Base-by-base conservation (phyloP, 2,888 invertebrate species). In the Drosophila bunnanda region DNA sequence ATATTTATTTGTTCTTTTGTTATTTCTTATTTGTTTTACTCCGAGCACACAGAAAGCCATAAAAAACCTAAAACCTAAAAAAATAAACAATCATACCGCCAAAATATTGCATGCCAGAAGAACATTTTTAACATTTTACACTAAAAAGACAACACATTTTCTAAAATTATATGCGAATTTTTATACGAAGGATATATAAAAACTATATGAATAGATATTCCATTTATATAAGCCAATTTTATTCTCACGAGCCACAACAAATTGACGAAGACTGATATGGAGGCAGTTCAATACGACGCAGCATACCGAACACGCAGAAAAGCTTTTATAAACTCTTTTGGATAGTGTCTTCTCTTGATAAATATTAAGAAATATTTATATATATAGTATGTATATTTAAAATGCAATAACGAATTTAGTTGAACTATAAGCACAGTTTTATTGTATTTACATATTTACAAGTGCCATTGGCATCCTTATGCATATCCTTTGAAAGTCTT, bases 391-490 rank as follows among this genome's bases (percentile, higher is more conserved):
- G 44, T 71, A 69, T 36, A 53, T 61, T 32, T 38, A 64, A 77
- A 79, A 72, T 55, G 74, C 66, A 71, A 73, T 86, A 76, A 75
- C 83, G 83, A 84, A 89, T 84, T 84, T 84, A 83, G 89, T 83
- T 83, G 70, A 83, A 84, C 87, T 83, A 65, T 83, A 87, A 86
- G 87, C 86, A 77, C 73, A 74, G 66, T 67, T 67, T 69, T 69
- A 80, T 71, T 77, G 54, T 76, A 84, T 41, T 65, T 62, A 72
- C 32, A 65, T 53, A 64, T 69, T 48, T 69, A 56, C 78, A 64
- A 65, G 89, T 83, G 87, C 87, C 83, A 81, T 83, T 70, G 76
- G 70, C 80, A 83, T 80, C 75, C 67, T 87, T 88, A 81, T 79
- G 87, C 83, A 83, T 89, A 83, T 83, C 89, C 66, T 83, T 83